phyloP scores from a whole-genome alignment of 2,113 vertebrate species.

The Platysternon megacephalum region DNA sequence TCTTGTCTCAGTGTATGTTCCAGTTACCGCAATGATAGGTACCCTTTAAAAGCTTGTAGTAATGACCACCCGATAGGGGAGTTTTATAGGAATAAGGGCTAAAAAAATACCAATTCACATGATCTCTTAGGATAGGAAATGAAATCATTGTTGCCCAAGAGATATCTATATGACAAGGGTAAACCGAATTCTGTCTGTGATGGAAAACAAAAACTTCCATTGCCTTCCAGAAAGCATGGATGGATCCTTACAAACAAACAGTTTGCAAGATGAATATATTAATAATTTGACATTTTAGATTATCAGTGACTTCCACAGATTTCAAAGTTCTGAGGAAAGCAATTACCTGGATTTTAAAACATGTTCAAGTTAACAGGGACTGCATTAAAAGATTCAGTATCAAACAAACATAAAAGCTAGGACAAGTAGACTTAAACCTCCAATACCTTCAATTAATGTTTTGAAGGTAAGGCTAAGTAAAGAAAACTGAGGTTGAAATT shows the following conservation, averaged over 20 bases:
- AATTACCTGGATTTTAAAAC: not conserved
- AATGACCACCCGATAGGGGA: not conserved
- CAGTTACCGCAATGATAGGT: not conserved
- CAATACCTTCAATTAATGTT: not conserved
- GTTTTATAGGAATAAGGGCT: not conserved
- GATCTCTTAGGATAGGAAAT: not conserved
- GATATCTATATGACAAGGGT: not conserved
- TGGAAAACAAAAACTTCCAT: not conserved
- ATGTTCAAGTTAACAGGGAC: not conserved
- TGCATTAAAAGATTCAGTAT: not conserved
- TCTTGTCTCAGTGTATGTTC: not conserved
- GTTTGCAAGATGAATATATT: not conserved
- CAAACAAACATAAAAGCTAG: not conserved
- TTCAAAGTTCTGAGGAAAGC: not conserved
- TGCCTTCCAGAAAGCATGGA: not conserved
- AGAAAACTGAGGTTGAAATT: not conserved
- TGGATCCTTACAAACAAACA: not conserved
- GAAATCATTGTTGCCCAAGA: not conserved
- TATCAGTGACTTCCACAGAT: not conserved
- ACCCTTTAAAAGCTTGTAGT: not conserved
- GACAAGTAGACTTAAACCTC: not conserved
- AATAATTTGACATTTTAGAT: not conserved
- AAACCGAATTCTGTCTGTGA: not conserved
- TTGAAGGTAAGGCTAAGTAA: not conserved
- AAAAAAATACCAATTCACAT: not conserved